Percentiles rank a stretch among this genome's conserved stretches.
phyloP scores from a whole-genome alignment of 2,113 vertebrate genomes.

The Carettochelys insculpta region DNA sequence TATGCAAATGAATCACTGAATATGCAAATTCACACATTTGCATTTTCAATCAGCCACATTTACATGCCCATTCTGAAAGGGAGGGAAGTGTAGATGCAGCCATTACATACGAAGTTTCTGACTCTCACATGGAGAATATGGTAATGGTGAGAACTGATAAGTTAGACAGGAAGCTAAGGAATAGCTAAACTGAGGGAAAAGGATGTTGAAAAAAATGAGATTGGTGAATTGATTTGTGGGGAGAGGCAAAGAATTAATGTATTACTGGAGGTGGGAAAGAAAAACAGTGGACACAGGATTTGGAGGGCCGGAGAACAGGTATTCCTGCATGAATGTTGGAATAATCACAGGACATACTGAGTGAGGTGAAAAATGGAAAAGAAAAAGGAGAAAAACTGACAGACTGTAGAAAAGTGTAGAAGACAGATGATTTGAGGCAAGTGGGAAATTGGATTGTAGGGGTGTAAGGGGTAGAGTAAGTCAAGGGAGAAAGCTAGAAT shows the following conservation, averaged over 20 bases:
- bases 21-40: no score
- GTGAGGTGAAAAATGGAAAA: not conserved
- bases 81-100: no score
- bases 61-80: no score
- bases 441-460: not conserved
- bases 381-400: not conserved
- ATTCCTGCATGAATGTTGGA: not conserved
- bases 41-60: no score
- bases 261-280: not conserved
- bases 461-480: not conserved
- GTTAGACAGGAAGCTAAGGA: not conserved
- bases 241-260: not conserved
- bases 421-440: not conserved
- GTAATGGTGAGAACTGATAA: not conserved
- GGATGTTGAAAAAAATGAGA: not conserved
- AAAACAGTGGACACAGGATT: not conserved
- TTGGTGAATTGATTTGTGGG: not conserved
- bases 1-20: no score
- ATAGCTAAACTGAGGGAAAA: not conserved
- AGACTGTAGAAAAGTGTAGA: not conserved
- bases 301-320: not conserved
- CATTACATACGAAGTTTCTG: not conserved
- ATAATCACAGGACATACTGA: not conserved
- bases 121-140: not conserved
- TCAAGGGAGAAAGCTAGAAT: not conserved